phyloP scores from a whole-genome alignment of 2,113 vertebrate species.

The Silurus glanis region DNA sequence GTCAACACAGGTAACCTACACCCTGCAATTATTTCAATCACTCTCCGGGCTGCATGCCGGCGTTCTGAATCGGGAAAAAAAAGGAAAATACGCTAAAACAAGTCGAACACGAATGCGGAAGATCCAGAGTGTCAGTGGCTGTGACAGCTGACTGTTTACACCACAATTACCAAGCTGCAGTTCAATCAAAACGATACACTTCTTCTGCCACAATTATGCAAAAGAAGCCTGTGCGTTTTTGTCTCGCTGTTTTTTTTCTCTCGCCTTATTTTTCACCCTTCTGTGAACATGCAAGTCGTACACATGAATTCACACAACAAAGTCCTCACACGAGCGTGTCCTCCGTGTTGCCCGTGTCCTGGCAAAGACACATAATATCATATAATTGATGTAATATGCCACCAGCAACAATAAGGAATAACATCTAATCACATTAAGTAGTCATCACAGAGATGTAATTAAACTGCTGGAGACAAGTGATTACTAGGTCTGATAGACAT shows the following conservation, averaged over 20 bases:
- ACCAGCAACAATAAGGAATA: slow-evolving; percentile 76
- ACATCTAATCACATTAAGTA: slow-evolving; percentile 76
- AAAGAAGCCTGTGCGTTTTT: slow-evolving; percentile 60
- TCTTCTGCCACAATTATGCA: slow-evolving; percentile 76
- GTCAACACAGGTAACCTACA: slow-evolving; percentile 71
- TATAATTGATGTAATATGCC: slow-evolving; percentile 74
- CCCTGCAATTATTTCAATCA: slow-evolving; percentile 78
- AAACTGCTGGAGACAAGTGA: slow-evolving; percentile 78
- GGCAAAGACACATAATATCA: slow-evolving; percentile 66
- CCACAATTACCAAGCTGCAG: slow-evolving; percentile 33
- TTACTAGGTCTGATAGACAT: slow-evolving; percentile 73
- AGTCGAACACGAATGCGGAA: slow-evolving; percentile 7
- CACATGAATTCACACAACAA: slow-evolving; percentile 73
- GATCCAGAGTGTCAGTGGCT: not conserved
- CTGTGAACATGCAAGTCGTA: slow-evolving; percentile 52
- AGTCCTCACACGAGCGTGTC: slow-evolving; percentile 66
- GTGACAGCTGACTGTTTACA: slow-evolving; percentile 33
- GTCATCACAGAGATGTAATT: slow-evolving; percentile 76
- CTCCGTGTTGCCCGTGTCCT: slow-evolving; percentile 45
- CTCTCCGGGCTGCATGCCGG: slow-evolving; percentile 68
- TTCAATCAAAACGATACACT: slow-evolving; percentile 73
- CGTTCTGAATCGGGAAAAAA: slow-evolving; percentile 48
- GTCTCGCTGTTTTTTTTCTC: slow-evolving; percentile 17
- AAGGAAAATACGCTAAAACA: not conserved
- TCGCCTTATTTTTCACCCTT: slow-evolving; percentile 41